Conservation (phyloP, 2,797 vertebrate species). For the Fundulus diaphanus region DNA sequence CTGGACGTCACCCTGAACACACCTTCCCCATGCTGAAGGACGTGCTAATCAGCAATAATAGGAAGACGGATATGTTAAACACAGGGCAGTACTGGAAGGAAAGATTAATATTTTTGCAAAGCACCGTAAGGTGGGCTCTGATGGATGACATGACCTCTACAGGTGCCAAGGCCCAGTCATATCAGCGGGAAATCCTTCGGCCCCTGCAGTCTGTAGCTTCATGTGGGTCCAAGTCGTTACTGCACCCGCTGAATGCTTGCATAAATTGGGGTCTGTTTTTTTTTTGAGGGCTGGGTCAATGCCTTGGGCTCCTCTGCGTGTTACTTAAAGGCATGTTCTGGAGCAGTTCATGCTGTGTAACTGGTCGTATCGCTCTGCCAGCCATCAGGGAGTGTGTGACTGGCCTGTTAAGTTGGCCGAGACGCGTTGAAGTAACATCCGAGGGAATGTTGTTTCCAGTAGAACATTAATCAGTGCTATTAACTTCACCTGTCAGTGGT, state of each 20-base stretch:
- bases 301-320: not conserved
- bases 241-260: not conserved
- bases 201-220: not conserved
- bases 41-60: no score
- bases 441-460: not conserved
- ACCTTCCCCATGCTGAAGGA: not conserved
- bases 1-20: not conserved
- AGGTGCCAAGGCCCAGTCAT: not conserved
- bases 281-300: not conserved
- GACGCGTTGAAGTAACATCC: not conserved
- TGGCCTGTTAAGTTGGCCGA: constrained; percentile 2
- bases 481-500: constrained; percentile 2
- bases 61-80: not conserved
- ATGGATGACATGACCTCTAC: not conserved
- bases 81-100: not conserved
- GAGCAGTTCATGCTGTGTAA: not conserved
- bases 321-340: not conserved
- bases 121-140: not conserved
- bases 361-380: not conserved
- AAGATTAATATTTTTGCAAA: not conserved
- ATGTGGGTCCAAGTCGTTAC: not conserved
- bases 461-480: constrained; percentile 13
- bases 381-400: constrained; percentile 1
- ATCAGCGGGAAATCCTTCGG: not conserved
- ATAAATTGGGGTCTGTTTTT: not conserved